phyloP scores from a whole-genome alignment of 2,888 invertebrate genomes.

The Dorcus parallelipipedus region DNA sequence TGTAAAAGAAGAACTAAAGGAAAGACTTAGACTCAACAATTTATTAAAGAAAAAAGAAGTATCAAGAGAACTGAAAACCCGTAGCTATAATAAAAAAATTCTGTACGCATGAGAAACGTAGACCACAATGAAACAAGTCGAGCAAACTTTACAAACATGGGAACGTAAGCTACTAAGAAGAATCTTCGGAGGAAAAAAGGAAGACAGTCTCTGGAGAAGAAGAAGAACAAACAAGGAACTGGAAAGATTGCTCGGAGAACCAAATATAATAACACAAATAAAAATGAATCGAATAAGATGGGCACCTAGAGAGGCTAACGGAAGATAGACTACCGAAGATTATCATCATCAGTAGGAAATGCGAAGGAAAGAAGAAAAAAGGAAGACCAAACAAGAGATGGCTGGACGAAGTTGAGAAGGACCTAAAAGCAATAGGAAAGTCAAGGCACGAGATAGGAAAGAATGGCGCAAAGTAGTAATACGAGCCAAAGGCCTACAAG shows the following conservation, averaged over 20 bases:
- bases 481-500: neutral
- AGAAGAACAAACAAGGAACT: neutral
- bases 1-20: too few relatives aligned
- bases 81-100: too few relatives aligned
- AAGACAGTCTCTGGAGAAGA: neutral
- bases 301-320: neutral
- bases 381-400: neutral
- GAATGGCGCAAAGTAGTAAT: neutral
- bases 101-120: too few relatives aligned
- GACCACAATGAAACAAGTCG: too few relatives aligned
- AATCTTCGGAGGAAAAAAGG: neutral
- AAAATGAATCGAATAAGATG: neutral
- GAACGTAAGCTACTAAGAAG: neutral
- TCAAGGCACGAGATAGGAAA: neutral
- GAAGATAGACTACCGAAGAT: neutral
- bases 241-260: neutral
- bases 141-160: too few relatives aligned
- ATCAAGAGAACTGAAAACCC: too few relatives aligned
- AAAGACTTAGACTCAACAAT: too few relatives aligned
- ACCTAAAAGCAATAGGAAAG: neutral
- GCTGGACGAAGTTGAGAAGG: neutral
- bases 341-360: neutral
- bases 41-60: too few relatives aligned
- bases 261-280: neutral
- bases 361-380: neutral